A percentile compares a stretch with the other conserved stretches of the same genome.
Evolutionary conservation across 2,113 vertebrate species (phyloP).

Genomic region (Cryptotis parvus): DNA sequence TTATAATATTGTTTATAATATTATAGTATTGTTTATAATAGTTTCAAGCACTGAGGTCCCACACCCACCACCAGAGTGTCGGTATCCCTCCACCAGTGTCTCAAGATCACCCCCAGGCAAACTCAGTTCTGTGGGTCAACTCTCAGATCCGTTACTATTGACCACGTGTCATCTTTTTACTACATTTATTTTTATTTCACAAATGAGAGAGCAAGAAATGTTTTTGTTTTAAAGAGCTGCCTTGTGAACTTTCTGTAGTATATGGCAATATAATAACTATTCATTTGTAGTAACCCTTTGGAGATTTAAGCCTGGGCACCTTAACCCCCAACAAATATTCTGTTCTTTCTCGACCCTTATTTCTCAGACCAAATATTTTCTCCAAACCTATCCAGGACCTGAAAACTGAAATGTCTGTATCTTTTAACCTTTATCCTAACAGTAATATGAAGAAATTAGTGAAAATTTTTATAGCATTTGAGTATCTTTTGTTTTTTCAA

Average conservation of each 20-base stretch:
- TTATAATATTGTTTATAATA: too few relatives aligned
- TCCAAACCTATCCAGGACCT: too few relatives aligned
- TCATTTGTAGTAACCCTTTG: background rate
- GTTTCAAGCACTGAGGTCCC: too few relatives aligned
- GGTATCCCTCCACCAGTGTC: too few relatives aligned
- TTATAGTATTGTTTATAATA: too few relatives aligned
- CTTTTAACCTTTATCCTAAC: conserved; percentile 24
- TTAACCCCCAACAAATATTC: background rate
- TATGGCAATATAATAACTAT: background rate
- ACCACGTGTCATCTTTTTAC: background rate
- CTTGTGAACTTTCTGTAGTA: background rate
- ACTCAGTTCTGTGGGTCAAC: too few relatives aligned
- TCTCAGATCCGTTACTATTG: too few relatives aligned
- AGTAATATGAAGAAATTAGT: background rate
- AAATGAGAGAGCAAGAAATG: background rate
- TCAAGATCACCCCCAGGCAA: too few relatives aligned
- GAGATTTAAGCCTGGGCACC: background rate
- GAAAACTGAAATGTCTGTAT: conserved; percentile 7
- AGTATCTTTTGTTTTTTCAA: background rate
- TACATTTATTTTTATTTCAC: background rate
- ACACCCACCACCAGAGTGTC: too few relatives aligned
- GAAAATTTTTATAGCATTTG: background rate
- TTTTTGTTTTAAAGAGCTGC: background rate
- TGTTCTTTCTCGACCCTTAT: background rate
- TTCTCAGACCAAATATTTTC: too few relatives aligned